phyloP scores from a whole-genome alignment of 2,113 vertebrate species.

The Xerus inauris region DNA sequence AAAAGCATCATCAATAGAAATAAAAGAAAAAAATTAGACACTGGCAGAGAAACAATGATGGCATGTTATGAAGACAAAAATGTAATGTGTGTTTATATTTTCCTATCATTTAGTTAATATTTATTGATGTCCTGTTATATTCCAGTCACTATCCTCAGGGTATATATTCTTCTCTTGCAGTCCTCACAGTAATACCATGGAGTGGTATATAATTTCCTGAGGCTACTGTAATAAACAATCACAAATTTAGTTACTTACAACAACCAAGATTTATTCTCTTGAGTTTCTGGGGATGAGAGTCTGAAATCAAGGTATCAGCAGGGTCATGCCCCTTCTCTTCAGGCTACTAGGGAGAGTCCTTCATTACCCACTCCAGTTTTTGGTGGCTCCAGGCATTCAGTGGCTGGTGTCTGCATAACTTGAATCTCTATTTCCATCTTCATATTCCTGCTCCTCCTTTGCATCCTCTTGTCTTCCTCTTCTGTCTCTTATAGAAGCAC shows the following conservation, averaged over 20 bases:
- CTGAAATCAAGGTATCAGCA: not conserved
- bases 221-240: not conserved
- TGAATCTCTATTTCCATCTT: not conserved
- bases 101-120: not conserved
- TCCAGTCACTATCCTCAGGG: not conserved
- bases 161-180: not conserved
- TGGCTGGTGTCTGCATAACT: not conserved
- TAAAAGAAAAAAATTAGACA: not conserved
- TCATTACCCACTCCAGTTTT: not conserved
- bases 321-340: not conserved
- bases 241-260: not conserved
- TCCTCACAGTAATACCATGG: not conserved
- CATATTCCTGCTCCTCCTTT: not conserved
- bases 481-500: not conserved
- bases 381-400: not conserved
- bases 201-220: not conserved
- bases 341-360: too few relatives aligned
- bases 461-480: not conserved
- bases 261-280: not conserved
- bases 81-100: not conserved
- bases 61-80: not conserved
- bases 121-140: not conserved
- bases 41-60: not conserved
- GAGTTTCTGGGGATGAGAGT: not conserved
- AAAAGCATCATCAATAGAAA: not conserved